Percentiles rank a stretch among this genome's conserved stretches.
phyloP scores from a whole-genome alignment of 1,140 invertebrate species.

The Zaprionus capensis region DNA sequence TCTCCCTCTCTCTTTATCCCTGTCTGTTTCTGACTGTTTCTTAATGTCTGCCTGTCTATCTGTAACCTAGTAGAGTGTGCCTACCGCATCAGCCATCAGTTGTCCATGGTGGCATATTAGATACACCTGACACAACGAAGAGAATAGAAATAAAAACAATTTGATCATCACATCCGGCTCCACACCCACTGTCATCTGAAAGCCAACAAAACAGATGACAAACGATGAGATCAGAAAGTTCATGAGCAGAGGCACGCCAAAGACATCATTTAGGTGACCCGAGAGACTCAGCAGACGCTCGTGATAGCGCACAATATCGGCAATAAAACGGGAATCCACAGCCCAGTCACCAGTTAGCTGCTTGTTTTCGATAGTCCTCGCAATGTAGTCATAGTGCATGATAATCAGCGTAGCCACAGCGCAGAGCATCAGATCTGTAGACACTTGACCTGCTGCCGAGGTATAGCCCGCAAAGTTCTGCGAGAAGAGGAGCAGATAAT shows the following conservation, averaged over 20 bases:
- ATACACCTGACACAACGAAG: slow-evolving; percentile 60
- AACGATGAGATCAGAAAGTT: slow-evolving; percentile 75
- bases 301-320: slow-evolving; percentile 50
- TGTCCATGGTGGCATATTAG: slow-evolving; percentile 73
- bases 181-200: slow-evolving; percentile 71
- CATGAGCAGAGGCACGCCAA: slow-evolving; percentile 60
- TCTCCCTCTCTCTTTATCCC: no score
- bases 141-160: slow-evolving; percentile 57
- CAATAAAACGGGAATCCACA: slow-evolving; percentile 37
- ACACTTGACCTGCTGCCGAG: slow-evolving; percentile 70
- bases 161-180: slow-evolving; percentile 59
- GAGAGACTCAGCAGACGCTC: slow-evolving; percentile 45
- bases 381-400: slow-evolving; percentile 72
- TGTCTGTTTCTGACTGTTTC: no score
- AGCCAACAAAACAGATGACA: slow-evolving; percentile 76
- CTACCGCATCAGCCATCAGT: slow-evolving; percentile 64
- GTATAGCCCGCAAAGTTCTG: slow-evolving; percentile 67
- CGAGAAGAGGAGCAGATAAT: slow-evolving; percentile 50
- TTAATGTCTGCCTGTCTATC: no score
- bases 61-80: background rate
- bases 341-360: slow-evolving; percentile 35
- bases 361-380: slow-evolving; percentile 31
- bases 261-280: slow-evolving; percentile 56
- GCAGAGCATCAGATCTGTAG: slow-evolving; percentile 67
- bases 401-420: slow-evolving; percentile 66